Conservation (phyloP, 2,888 invertebrate species). For the Drosophila greeni region DNA sequence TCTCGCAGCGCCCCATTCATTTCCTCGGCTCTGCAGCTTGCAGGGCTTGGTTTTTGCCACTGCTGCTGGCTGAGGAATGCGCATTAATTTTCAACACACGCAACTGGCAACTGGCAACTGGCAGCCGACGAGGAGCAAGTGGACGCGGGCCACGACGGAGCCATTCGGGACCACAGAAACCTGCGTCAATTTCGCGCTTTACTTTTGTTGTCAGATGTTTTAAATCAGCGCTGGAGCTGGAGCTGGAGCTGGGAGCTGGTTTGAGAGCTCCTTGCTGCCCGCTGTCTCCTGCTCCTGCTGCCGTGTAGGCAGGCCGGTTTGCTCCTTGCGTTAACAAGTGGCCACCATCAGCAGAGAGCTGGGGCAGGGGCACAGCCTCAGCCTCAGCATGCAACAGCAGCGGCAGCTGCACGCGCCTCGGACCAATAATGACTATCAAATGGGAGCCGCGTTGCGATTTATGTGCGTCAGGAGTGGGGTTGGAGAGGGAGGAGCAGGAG, state of each 20-base stretch:
- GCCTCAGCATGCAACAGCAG: conserved; percentile 20
- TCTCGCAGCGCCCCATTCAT: conserved; percentile 63
- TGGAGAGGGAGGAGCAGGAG: conserved; percentile 6
- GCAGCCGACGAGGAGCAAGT: conserved; percentile 21
- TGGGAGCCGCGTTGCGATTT: conserved; percentile 70
- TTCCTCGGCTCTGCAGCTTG: conserved; percentile 39
- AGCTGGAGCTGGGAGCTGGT: conserved; percentile 43
- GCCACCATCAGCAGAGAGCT: conserved; percentile 44
- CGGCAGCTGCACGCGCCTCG: conserved; percentile 70
- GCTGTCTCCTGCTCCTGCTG: conserved; percentile 14
- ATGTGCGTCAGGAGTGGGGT: conserved; percentile 63
- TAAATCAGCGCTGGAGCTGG: conserved; percentile 66
- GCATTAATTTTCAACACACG: conserved; percentile 73
- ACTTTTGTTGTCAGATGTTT: conserved; percentile 73
- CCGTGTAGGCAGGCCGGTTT: conserved; percentile 70
- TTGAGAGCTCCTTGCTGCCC: conserved; percentile 17
- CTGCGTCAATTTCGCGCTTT: conserved; percentile 74
- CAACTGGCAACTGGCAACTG: conserved; percentile 45
- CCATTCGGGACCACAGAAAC: conserved; percentile 45
- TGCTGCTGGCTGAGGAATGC: conserved; percentile 62
- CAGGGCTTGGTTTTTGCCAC: conserved; percentile 11
- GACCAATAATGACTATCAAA: conserved; percentile 70
- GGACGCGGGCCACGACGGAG: conserved; percentile 4
- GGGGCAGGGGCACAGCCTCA: conserved; percentile 17
- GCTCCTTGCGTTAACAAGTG: conserved; percentile 72